Evolutionary conservation across 2,797 vertebrate species (phyloP), one percentile per base, ranked within the genome.

Genomic region (Cyclopterus lumpus): DNA sequence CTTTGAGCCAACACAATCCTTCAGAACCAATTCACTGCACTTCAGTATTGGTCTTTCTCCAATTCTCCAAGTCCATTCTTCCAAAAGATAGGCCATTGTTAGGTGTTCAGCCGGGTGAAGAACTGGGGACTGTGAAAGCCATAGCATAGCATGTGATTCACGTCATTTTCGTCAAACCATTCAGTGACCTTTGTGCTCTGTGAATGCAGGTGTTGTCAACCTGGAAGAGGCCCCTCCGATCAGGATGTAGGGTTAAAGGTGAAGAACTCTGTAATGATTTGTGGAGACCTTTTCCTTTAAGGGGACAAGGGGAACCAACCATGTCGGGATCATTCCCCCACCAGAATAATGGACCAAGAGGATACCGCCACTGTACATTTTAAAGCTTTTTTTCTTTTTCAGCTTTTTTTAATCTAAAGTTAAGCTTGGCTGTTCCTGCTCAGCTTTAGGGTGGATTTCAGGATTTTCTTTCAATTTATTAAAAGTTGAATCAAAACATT

Each of bases 221-320:
- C 26, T 68, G 32, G 18, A 36, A 48, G 51, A 65, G 55, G 12
- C 30, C 46, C 32, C 53, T 15, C 38, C 6, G 11, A 55, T 51
- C 34, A 30, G 20, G 44, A 48, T 51, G 15, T 40, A 18, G 61
- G 61, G 72, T 69, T 42, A 55, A 72, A 84, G 64, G 44, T 80
- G 58, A 76, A 70, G 20, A 51, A 26, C 38, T 54, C 22, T 36
- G 16, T 58, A 79, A 79, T 68, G 79, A 79, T 79, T 62, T 66
- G 12, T 60, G 16, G 22, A 67, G 67, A 75, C 63, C 54, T 26
- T 48, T 51, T 16, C 49, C 59, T 64, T 28, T 65, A 28, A 30
- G 5, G 44, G 60, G 32, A 75, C 61, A 38, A 58, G 42, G 61
- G 26, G 44, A 55, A 26, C 20, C 46, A 24, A 26, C 32, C n/a